Conservation (phyloP, 1,140 invertebrate species). For the Vanessa tameamea region DNA sequence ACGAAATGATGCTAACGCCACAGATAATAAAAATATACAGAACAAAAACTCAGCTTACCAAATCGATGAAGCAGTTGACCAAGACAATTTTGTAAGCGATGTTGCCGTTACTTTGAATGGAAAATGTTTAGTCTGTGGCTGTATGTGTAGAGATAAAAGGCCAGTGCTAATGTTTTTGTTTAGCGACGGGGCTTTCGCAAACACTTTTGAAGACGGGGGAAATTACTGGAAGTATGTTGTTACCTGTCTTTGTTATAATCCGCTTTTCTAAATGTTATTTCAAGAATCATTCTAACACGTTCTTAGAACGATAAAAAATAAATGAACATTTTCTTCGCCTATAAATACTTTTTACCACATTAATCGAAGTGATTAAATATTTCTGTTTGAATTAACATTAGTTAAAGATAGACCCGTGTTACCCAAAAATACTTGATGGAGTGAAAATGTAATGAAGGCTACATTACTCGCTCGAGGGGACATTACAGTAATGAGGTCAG, state of each 20-base stretch:
- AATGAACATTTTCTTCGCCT: too few relatives aligned
- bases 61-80: neutral
- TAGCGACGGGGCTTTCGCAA: conserved; percentile 24
- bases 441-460: conserved; percentile 13
- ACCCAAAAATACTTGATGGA: conserved; percentile 11
- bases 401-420: neutral
- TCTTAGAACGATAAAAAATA: neutral
- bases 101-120: neutral
- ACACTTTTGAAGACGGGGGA: conserved; percentile 28
- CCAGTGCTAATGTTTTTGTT: conserved; percentile 30
- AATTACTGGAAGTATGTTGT: conserved; percentile 8
- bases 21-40: neutral
- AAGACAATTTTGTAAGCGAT: neutral
- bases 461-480: conserved; percentile 19
- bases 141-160: conserved; percentile 8
- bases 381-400: conserved; percentile 1
- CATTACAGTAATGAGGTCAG: conserved; percentile 5
- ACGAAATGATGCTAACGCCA: conserved; percentile 3
- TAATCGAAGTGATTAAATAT: neutral
- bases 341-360: neutral
- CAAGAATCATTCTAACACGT: neutral
- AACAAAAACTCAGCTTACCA: neutral
- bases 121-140: neutral
- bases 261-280: neutral
- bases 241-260: neutral